phyloP scores from a whole-genome alignment of 92 coral and sea anemone genomes.

The Diadumene lineata region DNA sequence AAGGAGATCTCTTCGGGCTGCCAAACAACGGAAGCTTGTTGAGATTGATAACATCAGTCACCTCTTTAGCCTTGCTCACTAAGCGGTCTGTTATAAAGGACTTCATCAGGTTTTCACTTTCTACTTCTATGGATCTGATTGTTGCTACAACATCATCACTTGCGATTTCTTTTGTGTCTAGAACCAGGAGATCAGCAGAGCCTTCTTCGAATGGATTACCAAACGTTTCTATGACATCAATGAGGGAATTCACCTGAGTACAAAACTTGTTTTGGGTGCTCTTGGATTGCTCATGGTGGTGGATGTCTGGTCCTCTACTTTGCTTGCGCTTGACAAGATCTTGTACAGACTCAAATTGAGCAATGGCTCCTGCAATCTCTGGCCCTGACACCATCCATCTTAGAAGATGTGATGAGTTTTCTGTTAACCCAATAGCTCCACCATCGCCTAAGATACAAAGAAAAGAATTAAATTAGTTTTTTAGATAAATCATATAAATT shows the following conservation, averaged over 20 bases:
- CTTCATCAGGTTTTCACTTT: conserved; percentile 48
- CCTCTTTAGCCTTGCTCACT: conserved; percentile 31
- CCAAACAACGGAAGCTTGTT: conserved; percentile 63
- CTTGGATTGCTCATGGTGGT: conserved; percentile 28
- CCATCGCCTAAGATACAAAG: too few relatives aligned
- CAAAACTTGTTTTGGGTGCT: conserved; percentile 23
- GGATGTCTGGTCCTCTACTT: conserved; percentile 15
- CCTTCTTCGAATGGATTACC: conserved; percentile 45
- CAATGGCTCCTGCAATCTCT: conserved; percentile 30
- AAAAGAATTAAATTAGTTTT: too few relatives aligned
- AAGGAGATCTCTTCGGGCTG: conserved; percentile 22
- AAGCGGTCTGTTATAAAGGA: conserved; percentile 50
- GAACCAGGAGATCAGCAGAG: conserved; percentile 23
- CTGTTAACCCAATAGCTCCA: conserved; percentile 44
- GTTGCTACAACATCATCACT: conserved; percentile 32
- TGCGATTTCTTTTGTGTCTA: conserved; percentile 19
- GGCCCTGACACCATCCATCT: conserved; percentile 56
- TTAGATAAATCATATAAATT: too few relatives aligned
- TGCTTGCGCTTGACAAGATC: conserved; percentile 20
- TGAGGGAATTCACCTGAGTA: conserved; percentile 21
- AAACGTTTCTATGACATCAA: conserved; percentile 29
- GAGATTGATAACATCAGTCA: conserved; percentile 47
- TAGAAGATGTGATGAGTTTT: conserved; percentile 26
- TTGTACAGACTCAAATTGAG: conserved; percentile 20
- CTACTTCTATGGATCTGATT: conserved; percentile 27